Evolutionary conservation across 1,140 invertebrate genomes (phyloP), one percentile per base, ranked within the genome.

Genomic region (Ips typographus): DNA sequence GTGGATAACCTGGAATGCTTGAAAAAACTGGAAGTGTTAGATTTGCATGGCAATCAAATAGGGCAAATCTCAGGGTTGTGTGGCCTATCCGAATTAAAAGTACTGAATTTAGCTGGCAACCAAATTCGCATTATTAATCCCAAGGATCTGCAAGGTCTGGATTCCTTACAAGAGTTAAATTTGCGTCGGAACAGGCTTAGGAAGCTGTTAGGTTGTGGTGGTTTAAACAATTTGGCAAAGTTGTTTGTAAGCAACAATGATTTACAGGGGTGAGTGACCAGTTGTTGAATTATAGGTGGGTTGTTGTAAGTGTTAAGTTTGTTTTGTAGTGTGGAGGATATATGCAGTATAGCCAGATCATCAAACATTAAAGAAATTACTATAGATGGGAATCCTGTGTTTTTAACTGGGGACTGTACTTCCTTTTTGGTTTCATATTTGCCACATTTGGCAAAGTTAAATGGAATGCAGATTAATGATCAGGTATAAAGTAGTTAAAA

Each of bases 71-170:
- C 84, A 42, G 88, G 89, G 51, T 78, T 92, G 43, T 83, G 81
- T 44, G 83, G 82, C 70, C 81, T 90, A 47, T 71, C 75, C 2
- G 89, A 93, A 71, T 81, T 97, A 2, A 93, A 95, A 82, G 93
- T 96, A 0, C 82, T 97, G 4, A 97, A 97, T 83, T 85, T 96
- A 71, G 94, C 94, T 44, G 94, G 94, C 1, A 97, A 97, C 81
- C 89, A 91, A 77, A 89, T 97, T 53, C 85, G 88, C 72, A 85
- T 84, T 67, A 88, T 95, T 57, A 88, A 88, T 5, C 82, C 81
- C 69, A 87, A 83, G 78, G 93, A 92, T 77, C 86, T 96, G 43
- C 85, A 88, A 72, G 93, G 94, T 0, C 80, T 96, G 40, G 78
- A 83, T 40, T 89, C 90, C 2, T 77, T 97, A 6, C 87, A 90